Base-by-base conservation (phyloP, 2,888 invertebrate genomes). In the Melieria picta region DNA sequence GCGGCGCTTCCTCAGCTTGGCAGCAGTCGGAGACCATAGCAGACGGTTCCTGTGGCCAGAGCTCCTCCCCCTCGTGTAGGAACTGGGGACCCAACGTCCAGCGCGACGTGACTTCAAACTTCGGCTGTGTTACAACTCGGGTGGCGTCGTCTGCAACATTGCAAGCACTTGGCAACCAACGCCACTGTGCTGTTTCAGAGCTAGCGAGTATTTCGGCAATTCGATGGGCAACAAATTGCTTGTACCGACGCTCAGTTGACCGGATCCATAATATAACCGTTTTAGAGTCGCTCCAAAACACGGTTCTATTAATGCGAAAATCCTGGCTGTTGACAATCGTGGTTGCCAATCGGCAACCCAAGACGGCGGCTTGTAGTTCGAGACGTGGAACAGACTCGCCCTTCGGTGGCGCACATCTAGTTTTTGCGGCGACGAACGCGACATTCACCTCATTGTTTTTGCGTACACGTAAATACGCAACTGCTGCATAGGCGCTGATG, bases 71-170 rank as follows among this genome's bases (percentile, higher is more conserved):
- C 7, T 10, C 16, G 16, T 13, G 16, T 7, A 71, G 50, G 48
- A 71, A 71, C 9, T 56, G 11, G 5, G 72, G 72, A 16, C 72
- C 72, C 11, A 4, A 45, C 6, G 63, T 30, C 69, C 71, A 68
- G 16, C 48, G 57, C 10, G 67, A 61, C n/a, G n/a, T n/a, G 10
- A 43, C 3, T 7, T 13, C 45, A 52, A 65, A 60, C n/a, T 57
- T 11, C 4, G 60, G 43, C 7, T 4, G 3, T 43, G 43, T 60
- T 13, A 30, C 47, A 46, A 71, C 52, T 69, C 74, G 72, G 46
- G 77, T 77, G 10, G 75, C 74, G 45, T 73, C 76, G 71, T 80
- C 80, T 11, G 79, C 77, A 13, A 75, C 70, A 71, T 79, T 80
- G 6, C 71, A 7, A 57, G 76, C 74, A 0, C 76, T 74, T 10